Evolutionary conservation across 2,888 invertebrate species (phyloP), one percentile per base, ranked within the genome.

Genomic region (Hirtodrosophila duncani): DNA sequence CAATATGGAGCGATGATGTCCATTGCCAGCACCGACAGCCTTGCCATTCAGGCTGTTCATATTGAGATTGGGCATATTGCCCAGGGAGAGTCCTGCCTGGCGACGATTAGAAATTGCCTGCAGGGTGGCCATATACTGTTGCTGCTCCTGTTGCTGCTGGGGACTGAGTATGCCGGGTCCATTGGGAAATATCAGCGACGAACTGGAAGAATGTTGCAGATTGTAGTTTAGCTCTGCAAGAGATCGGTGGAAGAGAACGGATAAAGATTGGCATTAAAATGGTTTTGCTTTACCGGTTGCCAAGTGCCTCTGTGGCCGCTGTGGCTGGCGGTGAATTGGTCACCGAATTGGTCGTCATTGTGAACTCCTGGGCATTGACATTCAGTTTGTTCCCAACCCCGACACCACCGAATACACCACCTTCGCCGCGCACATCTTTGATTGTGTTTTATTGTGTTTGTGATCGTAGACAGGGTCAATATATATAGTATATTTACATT

Each of bases 301-400:
- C 62, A 41, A 55, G 58, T 55, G 72, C 60, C 68, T 83, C 81
- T 65, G 72, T 74, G n/a, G n/a, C n/a, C n/a, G n/a, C n/a, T n/a
- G n/a, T n/a, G n/a, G n/a, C n/a, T n/a, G n/a, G n/a, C n/a, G n/a
- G n/a, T n/a, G n/a, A n/a, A n/a, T n/a, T 69, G 83, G 67, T 66
- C 78, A 60, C 55, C 61, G 62, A 46, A 49, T 67, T 55, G 48
- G 48, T 48, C 38, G 67, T 91, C 93, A 94, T 94, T 81, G 92
- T 93, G 88, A 96, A 95, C 89, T 95, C 95, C 89, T 94, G 94
- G 55, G 95, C 95, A 88, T 95, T 93, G 65, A 94, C 94, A 87
- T 95, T 95, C 75, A 95, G 89, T 87, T 92, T 92, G 85, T 91
- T 92, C 78, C 80, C 58, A 63, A 77, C 63, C 84, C 88, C 88